Conservation (phyloP, 2,888 invertebrate species). For the Drosophila demipolita region DNA sequence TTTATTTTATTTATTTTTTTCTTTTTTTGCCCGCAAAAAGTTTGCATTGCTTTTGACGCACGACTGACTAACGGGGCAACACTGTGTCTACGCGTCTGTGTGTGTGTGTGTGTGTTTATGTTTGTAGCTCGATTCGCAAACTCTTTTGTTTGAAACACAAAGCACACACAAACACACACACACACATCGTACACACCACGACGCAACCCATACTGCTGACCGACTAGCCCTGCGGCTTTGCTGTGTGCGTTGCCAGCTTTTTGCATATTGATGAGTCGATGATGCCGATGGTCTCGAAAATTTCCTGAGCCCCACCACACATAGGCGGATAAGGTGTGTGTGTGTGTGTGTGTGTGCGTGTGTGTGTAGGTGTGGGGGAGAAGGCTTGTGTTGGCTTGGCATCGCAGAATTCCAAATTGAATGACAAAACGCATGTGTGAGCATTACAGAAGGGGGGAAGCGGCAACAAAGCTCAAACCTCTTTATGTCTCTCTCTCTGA, state of each 20-base stretch:
- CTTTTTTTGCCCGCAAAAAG: constrained; percentile 43
- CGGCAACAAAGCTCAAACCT: background rate
- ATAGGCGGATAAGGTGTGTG: background rate
- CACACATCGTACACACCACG: background rate
- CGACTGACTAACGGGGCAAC: constrained; percentile 60
- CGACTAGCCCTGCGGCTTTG: constrained; percentile 19
- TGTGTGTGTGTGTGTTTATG: constrained; percentile 1
- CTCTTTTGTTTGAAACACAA: constrained; percentile 42
- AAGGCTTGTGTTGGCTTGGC: background rate
- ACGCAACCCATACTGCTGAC: constrained; percentile 1
- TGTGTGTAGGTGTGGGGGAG: background rate
- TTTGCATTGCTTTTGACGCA: constrained; percentile 79
- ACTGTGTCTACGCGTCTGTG: background rate
- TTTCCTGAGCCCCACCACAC: constrained; percentile 21
- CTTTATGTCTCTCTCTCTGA: constrained; percentile 3
- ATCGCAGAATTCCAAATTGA: constrained; percentile 66
- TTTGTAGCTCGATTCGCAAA: constrained; percentile 1
- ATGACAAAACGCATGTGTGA: constrained; percentile 74
- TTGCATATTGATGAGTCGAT: constrained; percentile 73
- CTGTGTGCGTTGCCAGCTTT: constrained; percentile 35
- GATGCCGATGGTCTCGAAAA: constrained; percentile 41
- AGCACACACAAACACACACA: background rate
- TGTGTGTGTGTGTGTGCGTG: background rate
- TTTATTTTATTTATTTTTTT: constrained; percentile 28
- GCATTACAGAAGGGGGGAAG: constrained; percentile 15